A percentile compares a stretch with the other conserved stretches of the same genome.
phyloP scores from a whole-genome alignment of 2,888 invertebrate genomes.

The Atrina japonica region DNA sequence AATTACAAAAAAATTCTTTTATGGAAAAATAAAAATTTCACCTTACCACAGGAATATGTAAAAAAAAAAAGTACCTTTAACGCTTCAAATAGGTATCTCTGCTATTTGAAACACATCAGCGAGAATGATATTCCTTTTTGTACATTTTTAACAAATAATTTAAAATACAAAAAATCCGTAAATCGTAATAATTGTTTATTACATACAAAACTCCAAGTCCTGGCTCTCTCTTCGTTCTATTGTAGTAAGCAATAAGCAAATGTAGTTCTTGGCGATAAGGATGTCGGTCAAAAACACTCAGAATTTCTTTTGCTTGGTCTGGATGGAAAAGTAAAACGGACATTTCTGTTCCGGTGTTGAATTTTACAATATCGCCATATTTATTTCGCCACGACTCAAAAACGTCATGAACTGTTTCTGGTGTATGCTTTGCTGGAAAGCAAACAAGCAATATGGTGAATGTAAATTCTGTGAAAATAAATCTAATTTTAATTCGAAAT shows the following conservation, averaged over 20 bases:
- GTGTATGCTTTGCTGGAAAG: not conserved
- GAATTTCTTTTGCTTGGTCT: constrained; percentile 8
- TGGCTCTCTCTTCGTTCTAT: not conserved
- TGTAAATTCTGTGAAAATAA: not conserved
- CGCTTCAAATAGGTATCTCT: too few relatives aligned
- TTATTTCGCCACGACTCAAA: not conserved
- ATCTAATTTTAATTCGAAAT: not conserved
- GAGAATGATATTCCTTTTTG: too few relatives aligned
- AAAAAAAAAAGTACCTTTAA: too few relatives aligned
- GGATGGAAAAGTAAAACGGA: constrained; percentile 23
- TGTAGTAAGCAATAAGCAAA: constrained; percentile 6
- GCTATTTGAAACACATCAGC: too few relatives aligned
- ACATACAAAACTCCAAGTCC: constrained; percentile 14
- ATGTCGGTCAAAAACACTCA: not conserved
- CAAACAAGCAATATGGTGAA: not conserved
- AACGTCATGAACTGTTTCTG: not conserved
- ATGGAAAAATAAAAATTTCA: too few relatives aligned
- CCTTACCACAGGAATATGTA: too few relatives aligned
- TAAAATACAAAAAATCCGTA: too few relatives aligned
- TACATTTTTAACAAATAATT: too few relatives aligned
- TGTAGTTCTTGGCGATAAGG: constrained; percentile 14
- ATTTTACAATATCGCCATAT: constrained; percentile 22
- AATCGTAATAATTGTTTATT: too few relatives aligned
- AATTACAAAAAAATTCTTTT: too few relatives aligned
- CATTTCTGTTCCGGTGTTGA: not conserved